Evolutionary conservation across 2,888 invertebrate genomes (phyloP), one percentile per base, ranked within the genome.

Genomic region (Maniola hyperantus): DNA sequence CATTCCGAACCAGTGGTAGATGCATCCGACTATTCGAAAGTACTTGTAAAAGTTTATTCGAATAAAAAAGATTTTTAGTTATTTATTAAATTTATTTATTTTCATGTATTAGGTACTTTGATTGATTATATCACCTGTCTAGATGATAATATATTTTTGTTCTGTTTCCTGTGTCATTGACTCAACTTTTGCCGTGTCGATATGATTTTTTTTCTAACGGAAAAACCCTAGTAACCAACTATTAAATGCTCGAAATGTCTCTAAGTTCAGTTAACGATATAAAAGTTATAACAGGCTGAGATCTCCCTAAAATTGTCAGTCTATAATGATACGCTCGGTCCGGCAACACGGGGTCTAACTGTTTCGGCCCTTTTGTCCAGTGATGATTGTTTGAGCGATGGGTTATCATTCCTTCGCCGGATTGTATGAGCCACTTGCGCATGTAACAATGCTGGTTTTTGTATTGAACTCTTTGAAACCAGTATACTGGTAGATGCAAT

Each of bases 291-390:
- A 26, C 11, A 72, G 77, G 73, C 78, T 75, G 75, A 76, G 84
- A 69, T 83, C 88, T 75, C 39, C 68, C 75, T 77, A 74, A 73
- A 78, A 73, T 85, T 76, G 88, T 72, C 77, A 80, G 76, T 80
- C 74, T 70, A 77, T 88, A 88, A 89, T 89, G 88, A 88, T 85
- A 85, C 81, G 81, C 79, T 78, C 71, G 73, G 79, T 77, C 76
- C 79, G 82, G 83, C 84, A 83, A 83, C 80, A 79, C 78, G 73
- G 77, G 78, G 74, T 79, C 75, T 85, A 85, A 87, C 86, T 85
- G 85, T 87, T 85, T 83, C 78, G 85, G 85, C 83, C 88, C 89
- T 89, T 89, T 89, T 89, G 88, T 89, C 80, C 76, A 80, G 75
- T 71, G 80, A 80, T 86, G 83, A 85, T 84, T 84, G 87, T 84